phyloP scores from a whole-genome alignment of 2,797 vertebrate species.

The Hybognathus amarus region DNA sequence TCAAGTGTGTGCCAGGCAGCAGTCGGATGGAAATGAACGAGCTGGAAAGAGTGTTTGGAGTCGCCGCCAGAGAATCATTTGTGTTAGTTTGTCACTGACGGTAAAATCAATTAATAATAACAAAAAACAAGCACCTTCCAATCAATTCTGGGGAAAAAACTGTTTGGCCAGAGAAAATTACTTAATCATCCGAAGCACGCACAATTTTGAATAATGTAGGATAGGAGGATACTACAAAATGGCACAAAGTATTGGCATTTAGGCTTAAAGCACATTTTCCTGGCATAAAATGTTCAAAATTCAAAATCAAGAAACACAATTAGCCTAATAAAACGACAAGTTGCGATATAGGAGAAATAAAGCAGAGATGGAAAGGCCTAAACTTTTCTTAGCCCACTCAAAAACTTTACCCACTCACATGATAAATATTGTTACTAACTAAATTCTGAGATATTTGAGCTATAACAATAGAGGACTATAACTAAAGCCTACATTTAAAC shows the following conservation, averaged over 20 bases:
- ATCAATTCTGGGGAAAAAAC: constrained; percentile 54
- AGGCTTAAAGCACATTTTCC: constrained; percentile 41
- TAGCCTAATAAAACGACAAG: not conserved
- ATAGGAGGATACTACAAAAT: not conserved
- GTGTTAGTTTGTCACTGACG: constrained; percentile 58
- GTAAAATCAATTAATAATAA: constrained; percentile 67
- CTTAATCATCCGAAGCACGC: constrained; percentile 37
- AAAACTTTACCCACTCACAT: constrained; percentile 5
- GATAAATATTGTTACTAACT: constrained; percentile 42
- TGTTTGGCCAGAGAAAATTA: constrained; percentile 49
- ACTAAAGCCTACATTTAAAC: not conserved
- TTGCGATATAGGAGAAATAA: not conserved
- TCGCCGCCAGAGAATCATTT: constrained; percentile 58
- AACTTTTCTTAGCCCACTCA: constrained; percentile 1
- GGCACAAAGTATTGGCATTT: constrained; percentile 49
- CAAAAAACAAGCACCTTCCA: constrained; percentile 52
- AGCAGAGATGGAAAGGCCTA: not conserved
- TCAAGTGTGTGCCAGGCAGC: constrained; percentile 62
- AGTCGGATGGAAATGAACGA: constrained; percentile 58
- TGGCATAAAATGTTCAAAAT: constrained; percentile 50
- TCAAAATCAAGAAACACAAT: constrained; percentile 39
- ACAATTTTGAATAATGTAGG: constrained; percentile 46
- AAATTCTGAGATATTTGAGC: constrained; percentile 54
- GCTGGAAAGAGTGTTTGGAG: constrained; percentile 60
- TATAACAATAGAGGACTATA: not conserved